These are phyloP conservation scores for Polypedilum vanderplanki DNA, from an alignment of 1,140 invertebrate species.

Conservation along the genomic window DNA sequence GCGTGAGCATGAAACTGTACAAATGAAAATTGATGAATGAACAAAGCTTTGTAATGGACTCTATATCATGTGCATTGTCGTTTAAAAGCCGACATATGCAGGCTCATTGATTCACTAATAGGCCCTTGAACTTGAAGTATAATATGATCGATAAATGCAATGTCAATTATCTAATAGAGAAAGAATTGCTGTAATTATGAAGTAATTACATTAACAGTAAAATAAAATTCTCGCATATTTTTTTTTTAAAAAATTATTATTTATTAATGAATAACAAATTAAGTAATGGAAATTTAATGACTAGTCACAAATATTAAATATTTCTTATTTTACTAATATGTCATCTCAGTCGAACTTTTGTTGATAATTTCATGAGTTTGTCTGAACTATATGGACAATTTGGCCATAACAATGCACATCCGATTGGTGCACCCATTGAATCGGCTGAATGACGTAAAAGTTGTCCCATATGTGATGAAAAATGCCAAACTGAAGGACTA, in stretches of 20 bases:
- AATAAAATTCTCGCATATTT: conserved; percentile 13
- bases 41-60: no score
- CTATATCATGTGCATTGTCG: no score
- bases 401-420: conserved; percentile 43
- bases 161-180: no score
- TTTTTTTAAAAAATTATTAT: conserved; percentile 30
- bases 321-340: neutral
- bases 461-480: conserved; percentile 76
- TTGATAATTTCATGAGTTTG: conserved; percentile 42
- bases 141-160: no score
- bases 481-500: conserved; percentile 63
- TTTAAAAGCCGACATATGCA: no score
- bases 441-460: conserved; percentile 48
- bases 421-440: conserved; percentile 39
- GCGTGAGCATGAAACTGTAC: neutral
- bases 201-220: no score
- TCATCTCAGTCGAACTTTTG: conserved; percentile 36
- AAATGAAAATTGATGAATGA: no score
- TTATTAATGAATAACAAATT: conserved; percentile 24
- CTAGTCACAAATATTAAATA: neutral
- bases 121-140: no score
- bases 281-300: conserved; percentile 2
- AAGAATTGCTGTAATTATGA: no score
- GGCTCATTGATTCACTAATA: no score
- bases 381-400: conserved; percentile 44